Conservation (phyloP, 2,797 vertebrate species). For the Gymnodraco acuticeps region DNA sequence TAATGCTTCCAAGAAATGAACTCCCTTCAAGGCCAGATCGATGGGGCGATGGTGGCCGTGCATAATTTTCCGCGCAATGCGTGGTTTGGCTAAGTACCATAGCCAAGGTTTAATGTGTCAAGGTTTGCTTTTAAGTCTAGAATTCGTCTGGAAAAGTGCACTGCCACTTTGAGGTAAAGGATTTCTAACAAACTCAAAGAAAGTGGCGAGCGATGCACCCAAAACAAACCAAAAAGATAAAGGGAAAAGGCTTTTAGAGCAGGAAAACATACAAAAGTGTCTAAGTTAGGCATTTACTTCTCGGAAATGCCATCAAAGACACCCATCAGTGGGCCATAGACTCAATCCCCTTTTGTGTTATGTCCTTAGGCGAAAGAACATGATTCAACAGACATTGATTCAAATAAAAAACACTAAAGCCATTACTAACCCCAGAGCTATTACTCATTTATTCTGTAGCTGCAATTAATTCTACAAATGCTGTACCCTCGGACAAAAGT, state of each 20-base stretch:
- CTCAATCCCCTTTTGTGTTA: no score
- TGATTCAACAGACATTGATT: no score
- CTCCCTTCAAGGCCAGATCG: slow-evolving; percentile 68
- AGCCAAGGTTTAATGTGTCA: slow-evolving; percentile 66
- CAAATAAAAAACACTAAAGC: neutral
- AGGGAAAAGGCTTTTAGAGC: neutral
- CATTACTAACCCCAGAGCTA: slow-evolving; percentile 8
- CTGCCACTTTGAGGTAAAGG: slow-evolving; percentile 15
- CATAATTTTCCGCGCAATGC: slow-evolving; percentile 45
- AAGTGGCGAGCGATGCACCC: neutral
- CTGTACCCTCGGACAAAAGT: neutral
- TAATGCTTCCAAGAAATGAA: slow-evolving; percentile 61
- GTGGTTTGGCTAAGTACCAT: slow-evolving; percentile 52
- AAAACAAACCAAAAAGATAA: neutral
- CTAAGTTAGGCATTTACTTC: no score
- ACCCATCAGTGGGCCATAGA: no score
- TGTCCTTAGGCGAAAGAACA: no score
- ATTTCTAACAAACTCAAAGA: slow-evolving; percentile 1
- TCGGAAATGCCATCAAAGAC: no score
- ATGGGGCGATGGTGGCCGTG: slow-evolving; percentile 54
- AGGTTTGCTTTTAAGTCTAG: slow-evolving; percentile 49
- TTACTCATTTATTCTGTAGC: slow-evolving; percentile 2
- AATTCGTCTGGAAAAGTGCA: slow-evolving; percentile 25
- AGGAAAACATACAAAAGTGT: neutral
- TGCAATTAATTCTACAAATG: neutral